A percentile compares a stretch with the other conserved stretches of the same genome.
Evolutionary conservation across 2,888 invertebrate species (phyloP).

Genomic region (Tolmerus cingulatus): DNA sequence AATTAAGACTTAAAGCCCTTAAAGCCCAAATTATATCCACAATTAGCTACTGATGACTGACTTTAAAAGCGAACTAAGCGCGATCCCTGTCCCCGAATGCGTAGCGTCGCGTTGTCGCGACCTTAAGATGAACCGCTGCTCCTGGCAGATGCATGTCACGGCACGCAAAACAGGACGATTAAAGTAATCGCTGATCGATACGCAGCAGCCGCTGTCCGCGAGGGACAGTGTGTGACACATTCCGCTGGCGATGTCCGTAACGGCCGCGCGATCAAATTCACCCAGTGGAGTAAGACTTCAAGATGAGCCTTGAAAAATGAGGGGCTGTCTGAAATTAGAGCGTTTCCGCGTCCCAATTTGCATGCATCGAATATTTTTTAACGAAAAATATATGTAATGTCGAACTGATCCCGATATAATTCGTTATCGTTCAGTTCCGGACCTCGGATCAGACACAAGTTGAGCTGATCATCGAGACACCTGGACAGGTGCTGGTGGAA

Average conservation of each 20-base stretch:
- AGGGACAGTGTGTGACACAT: not conserved
- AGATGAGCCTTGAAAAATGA: not conserved
- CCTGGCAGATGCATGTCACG: not conserved
- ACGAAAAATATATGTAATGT: not conserved
- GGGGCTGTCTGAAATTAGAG: not conserved
- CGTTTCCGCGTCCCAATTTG: not conserved
- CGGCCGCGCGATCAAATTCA: not conserved
- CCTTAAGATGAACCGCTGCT: slow-evolving; percentile 13
- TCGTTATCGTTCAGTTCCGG: not conserved
- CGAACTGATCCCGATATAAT: not conserved
- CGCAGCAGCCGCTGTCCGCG: not conserved
- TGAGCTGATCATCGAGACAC: not conserved
- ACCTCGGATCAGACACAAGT: not conserved
- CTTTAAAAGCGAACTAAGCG: slow-evolving; percentile 6
- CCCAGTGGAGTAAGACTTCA: not conserved
- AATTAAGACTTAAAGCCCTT: slow-evolving; percentile 10
- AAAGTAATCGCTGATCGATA: not conserved
- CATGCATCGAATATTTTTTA: not conserved
- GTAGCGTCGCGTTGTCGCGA: not conserved
- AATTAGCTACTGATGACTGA: slow-evolving; percentile 23
- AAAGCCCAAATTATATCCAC: slow-evolving; percentile 24
- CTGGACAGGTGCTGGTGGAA: not conserved
- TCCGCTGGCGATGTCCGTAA: not conserved
- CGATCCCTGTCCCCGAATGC: not conserved
- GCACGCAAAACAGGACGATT: not conserved